These are phyloP conservation scores for Labia minor DNA, from an alignment of 2,888 invertebrate genomes.

Conservation along the genomic window DNA sequence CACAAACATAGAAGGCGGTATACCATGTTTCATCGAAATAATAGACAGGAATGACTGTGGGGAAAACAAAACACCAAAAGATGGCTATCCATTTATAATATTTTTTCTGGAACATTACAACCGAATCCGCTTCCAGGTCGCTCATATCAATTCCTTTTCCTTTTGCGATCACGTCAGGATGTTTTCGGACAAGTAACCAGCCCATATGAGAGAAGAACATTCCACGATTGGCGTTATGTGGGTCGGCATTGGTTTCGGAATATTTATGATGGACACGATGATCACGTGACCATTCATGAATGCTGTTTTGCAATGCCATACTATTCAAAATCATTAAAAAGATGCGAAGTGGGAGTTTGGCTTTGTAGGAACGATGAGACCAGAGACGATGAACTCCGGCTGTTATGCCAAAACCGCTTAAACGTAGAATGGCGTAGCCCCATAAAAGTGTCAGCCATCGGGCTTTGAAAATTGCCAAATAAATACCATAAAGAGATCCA, in stretches of 20 bases:
- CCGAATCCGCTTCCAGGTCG: conserved; percentile 69
- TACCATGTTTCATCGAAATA: conserved; percentile 62
- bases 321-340: conserved; percentile 75
- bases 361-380: conserved; percentile 94
- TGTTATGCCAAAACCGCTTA: conserved; percentile 75
- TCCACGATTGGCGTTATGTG: conserved; percentile 82
- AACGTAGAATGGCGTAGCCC: background rate
- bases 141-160: conserved; percentile 76
- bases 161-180: conserved; percentile 76
- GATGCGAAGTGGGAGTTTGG: conserved; percentile 74
- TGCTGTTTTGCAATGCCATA: conserved; percentile 66
- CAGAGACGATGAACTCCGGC: conserved; percentile 94
- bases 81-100: conserved; percentile 67
- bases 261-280: conserved; percentile 86
- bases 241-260: conserved; percentile 87
- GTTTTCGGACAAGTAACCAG: conserved; percentile 84
- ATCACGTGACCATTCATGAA: conserved; percentile 33
- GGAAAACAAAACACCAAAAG: conserved; percentile 62
- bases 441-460: background rate
- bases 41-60: conserved; percentile 63
- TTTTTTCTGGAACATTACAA: conserved; percentile 78
- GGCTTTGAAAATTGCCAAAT: conserved; percentile 60
- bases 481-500: conserved; percentile 64
- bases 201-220: conserved; percentile 96
- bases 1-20: conserved; percentile 56